Evolutionary conservation across 2,888 invertebrate genomes (phyloP).

Genomic region (Aporophyla nigra): DNA sequence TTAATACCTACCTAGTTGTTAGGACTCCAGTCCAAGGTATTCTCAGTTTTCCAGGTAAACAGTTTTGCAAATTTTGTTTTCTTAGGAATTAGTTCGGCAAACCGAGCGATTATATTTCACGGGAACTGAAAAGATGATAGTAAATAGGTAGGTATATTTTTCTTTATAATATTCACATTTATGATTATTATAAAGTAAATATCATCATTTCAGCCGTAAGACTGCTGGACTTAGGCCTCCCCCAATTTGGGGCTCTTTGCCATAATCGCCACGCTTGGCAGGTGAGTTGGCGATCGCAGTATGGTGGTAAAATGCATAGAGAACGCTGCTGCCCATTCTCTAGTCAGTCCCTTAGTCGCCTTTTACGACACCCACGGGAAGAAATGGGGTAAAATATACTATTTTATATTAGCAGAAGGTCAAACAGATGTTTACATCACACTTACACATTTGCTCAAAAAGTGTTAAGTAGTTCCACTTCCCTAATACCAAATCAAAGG

Average conservation of each 20-base stretch:
- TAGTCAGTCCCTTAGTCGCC: too few relatives aligned
- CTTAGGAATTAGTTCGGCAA: not conserved
- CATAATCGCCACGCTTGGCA: too few relatives aligned
- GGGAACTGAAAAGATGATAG: not conserved
- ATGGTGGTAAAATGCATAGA: too few relatives aligned
- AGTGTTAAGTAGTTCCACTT: not conserved
- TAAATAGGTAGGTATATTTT: too few relatives aligned
- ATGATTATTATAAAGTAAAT: not conserved
- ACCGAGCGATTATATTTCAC: not conserved
- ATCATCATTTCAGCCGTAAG: too few relatives aligned
- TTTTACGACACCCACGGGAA: too few relatives aligned
- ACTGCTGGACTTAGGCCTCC: too few relatives aligned
- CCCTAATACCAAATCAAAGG: not conserved
- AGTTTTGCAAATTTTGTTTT: not conserved
- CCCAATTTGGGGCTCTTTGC: too few relatives aligned
- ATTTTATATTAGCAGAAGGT: not conserved
- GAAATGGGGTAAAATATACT: not conserved
- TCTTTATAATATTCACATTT: too few relatives aligned
- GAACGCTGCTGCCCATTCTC: too few relatives aligned
- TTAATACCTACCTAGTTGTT: slow-evolving; percentile 13
- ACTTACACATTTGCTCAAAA: too few relatives aligned
- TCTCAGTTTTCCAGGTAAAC: not conserved
- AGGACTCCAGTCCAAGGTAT: not conserved
- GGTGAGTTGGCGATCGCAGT: too few relatives aligned
- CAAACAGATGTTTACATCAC: not conserved